Evolutionary conservation across 2,888 invertebrate species (phyloP), one percentile per base, ranked within the genome.

Genomic region (Sceliomorpha sp.): DNA sequence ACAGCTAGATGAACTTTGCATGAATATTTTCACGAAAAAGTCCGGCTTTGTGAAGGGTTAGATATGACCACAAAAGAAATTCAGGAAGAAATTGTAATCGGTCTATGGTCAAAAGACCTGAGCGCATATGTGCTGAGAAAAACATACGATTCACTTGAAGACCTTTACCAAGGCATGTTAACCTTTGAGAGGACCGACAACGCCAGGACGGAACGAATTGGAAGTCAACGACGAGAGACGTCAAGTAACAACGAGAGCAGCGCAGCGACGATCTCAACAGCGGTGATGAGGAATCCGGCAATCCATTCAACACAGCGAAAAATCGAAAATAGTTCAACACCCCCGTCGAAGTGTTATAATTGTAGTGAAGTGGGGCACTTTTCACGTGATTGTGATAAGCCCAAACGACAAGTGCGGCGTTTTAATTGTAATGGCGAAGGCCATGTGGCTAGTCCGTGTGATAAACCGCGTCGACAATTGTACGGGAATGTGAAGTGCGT

Each of bases 391-490:
- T 31, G 31, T 31, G 31, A 31, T 8, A 31, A 31, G 10, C 31
- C 31, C 31, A 31, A 31, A 31, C 8, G n/a, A 8, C 8, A 3
- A 6, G 14, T 36, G 4, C 12, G 14, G 36, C 14, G 36, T n/a
- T 36, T 13, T n/a, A 36, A 36, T 36, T 36, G 36, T 13, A 7
- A 36, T 2, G 36, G 4, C 4, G 9, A 13, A 7, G 36, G 36
- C 7, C 36, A 36, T 13, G 5, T 36, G 12, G 10, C 36, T 7
- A 36, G 36, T 36, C 4, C 2, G 36, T 36, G 36, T 13, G 13
- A 36, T 14, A 36, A 13, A 12, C 36, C 36, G 36, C 8, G n/a
- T 9, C n/a, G n/a, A 2, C n/a, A 31, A 9, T 3, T 8, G 3
- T 31, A 8, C 2, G 3, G 10, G 8, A 31, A n/a, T 31, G 31